Conservation (phyloP, 2,113 vertebrate genomes). For the mouse (Mus musculus) region DNA sequence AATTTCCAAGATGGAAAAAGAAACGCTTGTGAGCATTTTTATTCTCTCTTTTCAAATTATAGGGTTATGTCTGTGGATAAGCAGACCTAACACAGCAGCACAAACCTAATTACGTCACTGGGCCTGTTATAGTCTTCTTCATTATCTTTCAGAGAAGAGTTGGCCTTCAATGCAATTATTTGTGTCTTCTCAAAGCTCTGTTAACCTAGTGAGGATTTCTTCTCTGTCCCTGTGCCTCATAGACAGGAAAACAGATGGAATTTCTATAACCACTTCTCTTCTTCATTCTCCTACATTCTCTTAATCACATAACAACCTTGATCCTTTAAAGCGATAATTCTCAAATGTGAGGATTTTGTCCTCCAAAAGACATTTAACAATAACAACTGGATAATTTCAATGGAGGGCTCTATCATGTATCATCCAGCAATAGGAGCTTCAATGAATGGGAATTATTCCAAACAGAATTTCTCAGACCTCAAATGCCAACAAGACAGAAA, state of each 20-base stretch:
- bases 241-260: not conserved
- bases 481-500: not conserved
- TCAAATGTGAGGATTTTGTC: not conserved
- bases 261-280: not conserved
- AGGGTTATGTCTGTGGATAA: not conserved
- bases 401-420: not conserved
- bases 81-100: not conserved
- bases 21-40: not conserved
- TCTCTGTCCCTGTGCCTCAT: not conserved
- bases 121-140: not conserved
- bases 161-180: not conserved
- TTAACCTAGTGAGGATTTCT: not conserved
- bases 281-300: not conserved
- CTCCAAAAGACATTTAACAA: not conserved
- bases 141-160: not conserved
- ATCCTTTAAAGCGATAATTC: not conserved
- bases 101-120: not conserved
- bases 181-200: constrained; percentile 1
- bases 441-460: too few relatives aligned
- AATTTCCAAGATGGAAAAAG: not conserved
- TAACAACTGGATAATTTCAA: not conserved
- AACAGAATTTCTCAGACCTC: not conserved
- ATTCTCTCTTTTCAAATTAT: constrained; percentile 17
- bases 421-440: not conserved
- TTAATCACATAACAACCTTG: not conserved